Base-by-base conservation (phyloP, 2,113 vertebrate species). In the Murina feae region DNA sequence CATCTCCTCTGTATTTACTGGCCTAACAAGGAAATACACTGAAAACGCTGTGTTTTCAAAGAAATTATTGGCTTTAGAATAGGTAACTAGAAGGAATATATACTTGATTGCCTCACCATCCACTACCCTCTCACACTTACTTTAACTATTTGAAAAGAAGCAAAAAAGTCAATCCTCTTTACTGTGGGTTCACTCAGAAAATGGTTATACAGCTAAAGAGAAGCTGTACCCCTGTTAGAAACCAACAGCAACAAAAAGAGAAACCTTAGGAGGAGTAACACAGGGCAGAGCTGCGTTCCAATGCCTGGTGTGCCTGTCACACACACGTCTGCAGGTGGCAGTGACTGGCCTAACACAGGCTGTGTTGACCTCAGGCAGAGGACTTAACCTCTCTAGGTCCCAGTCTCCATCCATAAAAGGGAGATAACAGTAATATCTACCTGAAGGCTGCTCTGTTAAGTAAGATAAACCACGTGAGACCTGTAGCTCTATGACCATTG, bases 91-190 rank as follows among this genome's bases (percentile, higher is more conserved):
- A 51, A 94, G 81, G 60, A 42, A 79, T 66, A 55, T 32, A 14
- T 39, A 58, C 93, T n/a, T 68, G 65, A 72, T 28, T 55, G 74
- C 28, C 21, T 74, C 66, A 60, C 21, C 75, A 81, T 58, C 7
- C 8, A 55, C 51, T 86, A 82, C 47, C 85, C n/a, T 95, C 58
- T 91, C 71, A 87, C 51, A 78, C 16, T 81, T 78, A 47, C n/a
- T 91, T 94, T 79, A 66, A 30, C 35, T 93, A 79, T 90, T 44
- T 90, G n/a, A 58, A 89, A 84, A 85, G 18, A 35, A 71, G 78
- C 80, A 86, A 92, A 60, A 17, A 11, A 71, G 84, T 82, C 66
- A 92, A 47, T 71, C 76, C 39, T 94, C 21, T 80, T 74, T 32
- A 81, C 32, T 32, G 8, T 18, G 25, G 84, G 17, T 71, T 92